Conservation (phyloP, 92 coral and sea anemone species). For the Phenganax subtilis region DNA sequence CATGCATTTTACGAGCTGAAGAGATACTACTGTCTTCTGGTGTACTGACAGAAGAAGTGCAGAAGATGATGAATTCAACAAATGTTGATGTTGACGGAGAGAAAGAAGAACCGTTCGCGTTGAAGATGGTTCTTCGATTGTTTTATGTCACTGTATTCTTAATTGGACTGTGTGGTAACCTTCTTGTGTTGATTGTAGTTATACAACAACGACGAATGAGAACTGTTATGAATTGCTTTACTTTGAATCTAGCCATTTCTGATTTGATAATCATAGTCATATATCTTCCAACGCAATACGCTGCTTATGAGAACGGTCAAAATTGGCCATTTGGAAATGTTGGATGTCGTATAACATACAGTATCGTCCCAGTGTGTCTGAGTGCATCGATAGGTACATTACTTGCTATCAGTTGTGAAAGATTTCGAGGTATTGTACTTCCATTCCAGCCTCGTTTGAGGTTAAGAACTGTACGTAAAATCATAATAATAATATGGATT, state of each 20-base stretch:
- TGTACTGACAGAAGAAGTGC: not conserved
- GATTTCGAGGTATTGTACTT: slow-evolving; percentile 81
- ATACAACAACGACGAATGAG: slow-evolving; percentile 81
- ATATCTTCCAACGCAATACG: slow-evolving; percentile 88
- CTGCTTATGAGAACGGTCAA: slow-evolving; percentile 91
- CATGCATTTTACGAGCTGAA: not conserved
- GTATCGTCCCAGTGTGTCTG: slow-evolving; percentile 66
- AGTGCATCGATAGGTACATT: slow-evolving; percentile 80
- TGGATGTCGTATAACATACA: slow-evolving; percentile 72
- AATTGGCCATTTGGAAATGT: slow-evolving; percentile 86
- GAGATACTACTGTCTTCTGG: not conserved
- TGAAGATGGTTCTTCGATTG: slow-evolving; percentile 77
- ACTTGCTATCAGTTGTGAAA: slow-evolving; percentile 81
- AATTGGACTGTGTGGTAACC: slow-evolving; percentile 74
- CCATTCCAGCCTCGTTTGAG: slow-evolving; percentile 81
- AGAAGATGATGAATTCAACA: slow-evolving; percentile 15
- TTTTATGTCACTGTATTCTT: slow-evolving; percentile 69
- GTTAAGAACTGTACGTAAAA: slow-evolving; percentile 55
- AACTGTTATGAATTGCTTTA: slow-evolving; percentile 79
- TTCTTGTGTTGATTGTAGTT: slow-evolving; percentile 81
- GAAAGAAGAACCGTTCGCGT: slow-evolving; percentile 56
- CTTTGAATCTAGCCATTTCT: slow-evolving; percentile 83
- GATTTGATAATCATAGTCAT: slow-evolving; percentile 75
- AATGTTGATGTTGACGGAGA: not conserved
- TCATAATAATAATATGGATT: slow-evolving; percentile 67